Evolutionary conservation across 2,797 vertebrate genomes (phyloP), one percentile per base, ranked within the genome.

Genomic region (Apodemus agrarius): DNA sequence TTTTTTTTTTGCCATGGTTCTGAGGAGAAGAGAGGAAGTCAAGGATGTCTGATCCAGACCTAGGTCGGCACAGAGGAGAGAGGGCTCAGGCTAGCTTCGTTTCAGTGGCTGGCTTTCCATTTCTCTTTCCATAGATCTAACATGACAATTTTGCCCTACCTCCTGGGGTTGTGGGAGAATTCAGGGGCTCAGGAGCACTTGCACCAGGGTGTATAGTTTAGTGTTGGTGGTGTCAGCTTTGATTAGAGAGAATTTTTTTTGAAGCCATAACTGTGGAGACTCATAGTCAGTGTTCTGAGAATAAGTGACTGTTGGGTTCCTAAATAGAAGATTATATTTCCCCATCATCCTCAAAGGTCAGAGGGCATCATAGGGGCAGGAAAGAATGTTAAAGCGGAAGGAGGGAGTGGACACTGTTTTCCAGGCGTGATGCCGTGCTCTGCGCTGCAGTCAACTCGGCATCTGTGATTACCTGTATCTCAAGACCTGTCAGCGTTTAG

Each of bases 1-100:
- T 97, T 95, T 69, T 97, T 95, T 69, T 43, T 43, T 43, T 43
- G 92, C 81, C 87, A 94, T 34, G 75, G 89, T 75, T 74, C 31
- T 5, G 14, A 82, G 69, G 17, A 75, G 46, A 31, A 67, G 29
- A 67, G 29, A 57, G 59, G 43, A 69, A 75, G 57, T 11, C 75
- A 16, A 24, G 52, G 40, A 54, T 40, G 9, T 31, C 31, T 69
- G 43, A 0, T 43, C 14, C 24, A 22, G 34, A 52, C 29, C 43
- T 46, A 2, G 13, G 11, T 63, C 52, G 34, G 78, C 52, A 52
- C 17, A 34, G 17, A 72, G 46, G 22, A 21, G 46, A 57, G 34
- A 59, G 37, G 43, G 6, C 13, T 82, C 69, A n/a, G 37, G 63
- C 49, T 59, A 31, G 52, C 54, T 31, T 85, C 10, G 43, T 0